phyloP scores from a whole-genome alignment of 2,888 invertebrate species.

The Cryptocephalus moraei region DNA sequence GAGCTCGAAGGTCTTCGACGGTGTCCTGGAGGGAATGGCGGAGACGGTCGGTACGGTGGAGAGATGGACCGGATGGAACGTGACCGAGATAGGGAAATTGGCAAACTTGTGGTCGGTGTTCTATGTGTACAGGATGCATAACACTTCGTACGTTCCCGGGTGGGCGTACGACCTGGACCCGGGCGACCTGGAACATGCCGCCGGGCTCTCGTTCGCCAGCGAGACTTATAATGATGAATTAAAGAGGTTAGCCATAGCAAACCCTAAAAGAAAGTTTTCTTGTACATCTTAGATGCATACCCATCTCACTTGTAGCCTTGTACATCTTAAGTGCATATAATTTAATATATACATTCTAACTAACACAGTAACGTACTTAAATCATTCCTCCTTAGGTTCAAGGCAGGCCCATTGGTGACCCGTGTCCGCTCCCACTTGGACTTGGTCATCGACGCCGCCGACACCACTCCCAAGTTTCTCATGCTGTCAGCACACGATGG shows the following conservation, averaged over 20 bases:
- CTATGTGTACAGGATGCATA: conserved; percentile 5
- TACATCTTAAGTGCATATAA: too few species aligned
- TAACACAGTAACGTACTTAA: too few species aligned
- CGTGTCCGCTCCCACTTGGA: conserved; percentile 56
- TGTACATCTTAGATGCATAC: too few species aligned
- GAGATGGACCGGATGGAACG: conserved; percentile 7
- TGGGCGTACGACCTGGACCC: conserved; percentile 5
- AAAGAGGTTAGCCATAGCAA: conserved; percentile 39
- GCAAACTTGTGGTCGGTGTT: conserved; percentile 4
- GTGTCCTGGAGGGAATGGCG: conserved; percentile 3
- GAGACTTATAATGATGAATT: conserved; percentile 45
- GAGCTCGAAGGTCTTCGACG: conserved; percentile 4
- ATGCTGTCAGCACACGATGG: conserved; percentile 76
- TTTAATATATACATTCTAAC: too few species aligned
- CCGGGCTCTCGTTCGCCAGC: conserved; percentile 48
- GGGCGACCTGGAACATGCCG: conserved; percentile 42
- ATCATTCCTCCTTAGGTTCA: conserved; percentile 27
- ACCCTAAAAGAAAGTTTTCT: too few species aligned
- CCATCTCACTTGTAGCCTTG: too few species aligned
- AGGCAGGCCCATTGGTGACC: conserved; percentile 55
- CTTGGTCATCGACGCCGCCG: conserved; percentile 14
- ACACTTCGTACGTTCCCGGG: conserved; percentile 7
- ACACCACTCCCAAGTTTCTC: conserved; percentile 45
- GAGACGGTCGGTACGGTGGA: conserved; percentile 1
- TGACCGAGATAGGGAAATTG: conserved; percentile 3